phyloP scores from a whole-genome alignment of 2,113 vertebrate species.

The Pavo muticus region DNA sequence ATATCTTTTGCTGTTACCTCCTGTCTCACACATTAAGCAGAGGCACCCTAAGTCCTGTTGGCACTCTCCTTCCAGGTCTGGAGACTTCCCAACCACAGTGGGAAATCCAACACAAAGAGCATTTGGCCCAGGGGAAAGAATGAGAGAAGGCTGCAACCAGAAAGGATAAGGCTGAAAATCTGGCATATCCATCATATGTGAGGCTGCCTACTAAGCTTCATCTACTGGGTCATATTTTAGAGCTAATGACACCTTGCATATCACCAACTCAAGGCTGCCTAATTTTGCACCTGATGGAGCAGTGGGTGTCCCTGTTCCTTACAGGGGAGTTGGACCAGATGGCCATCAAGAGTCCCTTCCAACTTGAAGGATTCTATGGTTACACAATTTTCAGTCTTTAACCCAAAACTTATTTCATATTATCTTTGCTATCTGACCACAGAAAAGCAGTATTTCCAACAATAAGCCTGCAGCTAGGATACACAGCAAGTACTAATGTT shows the following conservation, averaged over 20 bases:
- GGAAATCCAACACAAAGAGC: rapidly evolving
- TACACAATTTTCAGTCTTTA: neutral
- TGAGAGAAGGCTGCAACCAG: neutral
- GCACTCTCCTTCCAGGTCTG: neutral
- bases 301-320: too few species aligned
- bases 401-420: neutral
- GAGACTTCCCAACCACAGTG: rapidly evolving
- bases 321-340: too few species aligned
- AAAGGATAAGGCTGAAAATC: neutral
- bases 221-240: neutral
- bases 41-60: rapidly evolving
- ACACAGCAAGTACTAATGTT: constrained; percentile 27
- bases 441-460: neutral
- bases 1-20: rapidly evolving
- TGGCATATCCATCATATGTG: neutral
- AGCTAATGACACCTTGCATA: neutral
- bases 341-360: too few species aligned
- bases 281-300: neutral
- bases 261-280: constrained; percentile 5
- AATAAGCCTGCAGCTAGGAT: neutral
- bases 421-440: rapidly evolving
- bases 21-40: rapidly evolving
- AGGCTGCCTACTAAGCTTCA: neutral
- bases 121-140: neutral
- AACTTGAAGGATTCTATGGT: too few species aligned